Base-by-base conservation (phyloP, 1,140 invertebrate species). In the Heliconius congener region DNA sequence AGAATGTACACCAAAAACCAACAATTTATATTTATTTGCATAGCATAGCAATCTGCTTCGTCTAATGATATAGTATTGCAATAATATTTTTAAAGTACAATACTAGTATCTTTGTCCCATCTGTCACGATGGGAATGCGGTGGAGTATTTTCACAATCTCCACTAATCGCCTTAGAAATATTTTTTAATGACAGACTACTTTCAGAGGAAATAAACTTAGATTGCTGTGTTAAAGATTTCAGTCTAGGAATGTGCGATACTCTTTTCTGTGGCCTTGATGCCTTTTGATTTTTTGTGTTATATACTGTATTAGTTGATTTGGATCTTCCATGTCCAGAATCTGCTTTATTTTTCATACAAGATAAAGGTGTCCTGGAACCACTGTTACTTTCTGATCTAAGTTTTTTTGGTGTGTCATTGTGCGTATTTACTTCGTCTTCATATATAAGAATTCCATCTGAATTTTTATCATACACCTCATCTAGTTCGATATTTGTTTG, bases 21-120 rank as follows among this genome's bases (percentile, higher is more conserved):
- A 37, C 37, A 72, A 42, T 66, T 66, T 30, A 16, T 9, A 46
- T 52, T 52, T 19, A 27, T 27, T 66, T 30, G 23, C n/a, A 9
- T 66, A 60, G 9, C 23, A 60, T 4, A 60, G 11, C 1, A 37
- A 27, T 30, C 23, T 66, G 60, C 60, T 66, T 30, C 60, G 16
- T 66, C 27, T 13, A 66, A 71, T 57, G 9, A 50, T 57, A 23
- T 52, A 52, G 16, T 73, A 72, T 70, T 18, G 5, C 27, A 27
- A 73, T 75, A 8, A 57, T 19, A 39, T 71, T 46, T 85, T 93
- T 83, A 95, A 77, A 95, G 91, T 55, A 95, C 91, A 89, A 95
- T 91, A 80, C 94, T 95, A 71, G 80, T 93, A 57, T 95, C 93
- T 84, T 94, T 93, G 75, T 95, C 94, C 94, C 94, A 95, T 80